phyloP scores from a whole-genome alignment of 2,797 vertebrate genomes.

The Sebastes oblongus region DNA sequence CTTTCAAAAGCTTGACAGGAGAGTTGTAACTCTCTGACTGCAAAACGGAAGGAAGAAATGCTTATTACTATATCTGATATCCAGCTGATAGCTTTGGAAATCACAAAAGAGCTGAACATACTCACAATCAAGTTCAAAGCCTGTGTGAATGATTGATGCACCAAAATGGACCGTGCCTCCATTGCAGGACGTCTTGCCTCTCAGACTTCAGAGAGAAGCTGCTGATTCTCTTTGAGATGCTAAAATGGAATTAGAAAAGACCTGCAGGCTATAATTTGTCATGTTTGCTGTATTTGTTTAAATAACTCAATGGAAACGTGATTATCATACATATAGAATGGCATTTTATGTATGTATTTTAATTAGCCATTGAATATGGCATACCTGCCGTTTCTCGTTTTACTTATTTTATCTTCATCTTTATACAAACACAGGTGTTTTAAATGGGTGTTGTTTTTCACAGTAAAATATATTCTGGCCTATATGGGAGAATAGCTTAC shows the following conservation, averaged over 20 bases:
- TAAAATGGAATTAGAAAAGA: constrained; percentile 48
- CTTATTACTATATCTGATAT: constrained; percentile 43
- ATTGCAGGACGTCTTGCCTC: constrained; percentile 42
- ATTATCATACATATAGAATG: not conserved
- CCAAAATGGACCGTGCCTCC: constrained; percentile 41
- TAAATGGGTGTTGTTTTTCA: not conserved
- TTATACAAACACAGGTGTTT: not conserved
- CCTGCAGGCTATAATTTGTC: constrained; percentile 22
- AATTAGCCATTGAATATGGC: not conserved
- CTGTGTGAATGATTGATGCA: constrained; percentile 51
- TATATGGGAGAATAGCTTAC: not conserved
- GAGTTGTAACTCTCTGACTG: constrained; percentile 19
- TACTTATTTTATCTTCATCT: too few relatives aligned
- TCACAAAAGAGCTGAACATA: constrained; percentile 52
- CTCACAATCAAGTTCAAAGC: constrained; percentile 59
- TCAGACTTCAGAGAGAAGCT: constrained; percentile 55
- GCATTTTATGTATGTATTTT: not conserved
- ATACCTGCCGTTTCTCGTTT: not conserved
- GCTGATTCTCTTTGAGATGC: constrained; percentile 55
- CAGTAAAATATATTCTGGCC: not conserved
- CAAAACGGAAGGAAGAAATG: constrained; percentile 29
- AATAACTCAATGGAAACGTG: not conserved
- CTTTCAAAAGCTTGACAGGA: constrained; percentile 27
- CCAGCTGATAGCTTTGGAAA: constrained; percentile 59
- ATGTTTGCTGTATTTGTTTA: constrained; percentile 39